Base-by-base conservation (phyloP, 2,113 vertebrate species). In the Saccopteryx leptura region DNA sequence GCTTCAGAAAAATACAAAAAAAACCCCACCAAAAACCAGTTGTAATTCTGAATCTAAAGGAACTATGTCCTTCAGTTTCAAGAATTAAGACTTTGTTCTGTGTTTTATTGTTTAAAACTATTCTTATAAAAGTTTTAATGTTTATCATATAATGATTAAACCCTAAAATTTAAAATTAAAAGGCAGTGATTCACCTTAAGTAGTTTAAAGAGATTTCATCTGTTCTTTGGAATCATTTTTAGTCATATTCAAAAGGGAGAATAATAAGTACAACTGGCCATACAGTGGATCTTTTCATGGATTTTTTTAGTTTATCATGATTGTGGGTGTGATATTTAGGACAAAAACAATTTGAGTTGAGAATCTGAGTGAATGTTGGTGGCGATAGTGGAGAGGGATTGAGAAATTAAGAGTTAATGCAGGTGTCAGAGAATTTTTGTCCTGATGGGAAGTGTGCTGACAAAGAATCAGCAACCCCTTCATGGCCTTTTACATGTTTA, bases 141-240 rank as follows among this genome's bases (percentile, higher is more conserved):
- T 46, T 90, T 82, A 65, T 66, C 4, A 14, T 69, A 60, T 58
- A 82, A 92, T 88, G 56, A 60, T 75, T 28, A 79, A 66, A 33
- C 3, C 24, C 90, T 90, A 72, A 52, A 26, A 68, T 52, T 54
- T 74, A 88, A 93, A 96, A 56, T 78, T 33, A 60, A 94, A 86
- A 69, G 23, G 12, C 4, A 39, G 5, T 72, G 7, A 91, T 83
- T 93, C n/a, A 75, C 69, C 61, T 69, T n/a, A 54, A 46, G 4
- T 19, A 63, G 15, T 76, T 88, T 78, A 33, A 88, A 90, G 33
- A 39, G 19, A 18, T 85, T 88, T 46, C 24, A 58, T 92, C 13
- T 46, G 54, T 84, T 90, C 17, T 48, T 94, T 94, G 50, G 60
- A 79, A 72, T 79, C 19, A 65, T 19, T 15, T 28, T 50, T 74